A percentile compares a stretch with the other conserved stretches of the same genome.
Conservation (phyloP, 2,888 invertebrate species). For the Mimumesa dahlbomi region DNA sequence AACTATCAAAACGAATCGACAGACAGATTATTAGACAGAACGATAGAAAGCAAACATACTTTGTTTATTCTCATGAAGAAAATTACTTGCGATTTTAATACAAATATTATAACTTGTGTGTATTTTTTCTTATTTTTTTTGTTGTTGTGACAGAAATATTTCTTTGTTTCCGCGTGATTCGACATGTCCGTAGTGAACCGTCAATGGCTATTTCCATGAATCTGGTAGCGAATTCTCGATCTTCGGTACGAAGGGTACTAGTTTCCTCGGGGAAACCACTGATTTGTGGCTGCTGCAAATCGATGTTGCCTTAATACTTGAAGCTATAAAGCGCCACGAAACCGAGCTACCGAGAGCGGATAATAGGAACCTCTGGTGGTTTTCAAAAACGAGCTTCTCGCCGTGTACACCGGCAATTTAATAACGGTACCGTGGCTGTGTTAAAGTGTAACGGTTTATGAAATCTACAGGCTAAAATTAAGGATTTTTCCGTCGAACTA, state of each 20-base stretch:
- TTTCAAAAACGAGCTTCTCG: slow-evolving; percentile 59
- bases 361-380: slow-evolving; percentile 59
- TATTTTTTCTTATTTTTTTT: slow-evolving; percentile 6
- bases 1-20: too few species aligned
- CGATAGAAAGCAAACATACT: too few species aligned
- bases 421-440: slow-evolving; percentile 56
- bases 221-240: slow-evolving; percentile 58
- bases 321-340: slow-evolving; percentile 54
- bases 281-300: slow-evolving; percentile 64
- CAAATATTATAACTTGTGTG: too few species aligned
- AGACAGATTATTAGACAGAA: too few species aligned
- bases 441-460: slow-evolving; percentile 55
- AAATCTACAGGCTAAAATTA: slow-evolving; percentile 36
- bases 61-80: too few species aligned
- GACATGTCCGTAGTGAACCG: slow-evolving; percentile 32
- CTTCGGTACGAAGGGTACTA: slow-evolving; percentile 58
- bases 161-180: slow-evolving; percentile 57
- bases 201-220: slow-evolving; percentile 61
- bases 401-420: slow-evolving; percentile 48
- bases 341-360: slow-evolving; percentile 50
- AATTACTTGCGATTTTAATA: too few species aligned
- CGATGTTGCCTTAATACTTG: slow-evolving; percentile 62
- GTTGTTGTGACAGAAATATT: slow-evolving; percentile 42
- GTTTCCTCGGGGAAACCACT: slow-evolving; percentile 63
- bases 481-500: slow-evolving; percentile 32